Evolutionary conservation across 2,113 vertebrate genomes (phyloP).

Genomic region (Cyanistes caeruleus): DNA sequence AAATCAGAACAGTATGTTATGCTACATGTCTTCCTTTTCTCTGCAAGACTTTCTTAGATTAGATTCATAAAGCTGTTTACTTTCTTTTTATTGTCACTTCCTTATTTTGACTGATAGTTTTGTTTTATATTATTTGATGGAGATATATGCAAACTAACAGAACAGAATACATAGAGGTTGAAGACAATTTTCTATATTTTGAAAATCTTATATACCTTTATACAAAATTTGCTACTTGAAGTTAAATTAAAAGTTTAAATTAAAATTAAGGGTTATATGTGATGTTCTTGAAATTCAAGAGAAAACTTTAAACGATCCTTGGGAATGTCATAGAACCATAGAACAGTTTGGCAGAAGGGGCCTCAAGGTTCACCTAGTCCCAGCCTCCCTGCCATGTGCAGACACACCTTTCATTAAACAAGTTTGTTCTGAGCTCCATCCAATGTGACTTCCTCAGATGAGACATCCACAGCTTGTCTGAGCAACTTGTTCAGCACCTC

Average conservation of each 20-base stretch:
- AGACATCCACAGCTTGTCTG: not conserved
- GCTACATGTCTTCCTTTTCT: not conserved
- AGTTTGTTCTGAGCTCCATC: not conserved
- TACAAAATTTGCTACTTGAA: not conserved
- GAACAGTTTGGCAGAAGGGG: not conserved
- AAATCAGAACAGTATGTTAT: not conserved
- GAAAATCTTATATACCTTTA: not conserved
- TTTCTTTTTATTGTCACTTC: not conserved
- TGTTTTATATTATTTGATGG: not conserved
- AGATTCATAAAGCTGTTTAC: not conserved
- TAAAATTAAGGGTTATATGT: not conserved
- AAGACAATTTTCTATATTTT: not conserved
- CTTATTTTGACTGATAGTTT: not conserved
- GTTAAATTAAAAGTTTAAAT: not conserved
- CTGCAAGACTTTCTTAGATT: not conserved
- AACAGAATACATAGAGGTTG: not conserved
- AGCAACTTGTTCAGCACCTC: not conserved
- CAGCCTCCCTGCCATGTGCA: fast-evolving
- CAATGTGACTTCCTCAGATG: too few relatives aligned
- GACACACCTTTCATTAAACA: not conserved
- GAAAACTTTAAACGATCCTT: not conserved
- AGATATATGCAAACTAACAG: not conserved
- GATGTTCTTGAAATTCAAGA: not conserved
- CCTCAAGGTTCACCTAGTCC: not conserved
- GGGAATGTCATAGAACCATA: not conserved